These are phyloP conservation scores for Dasypogon diadema DNA, from an alignment of 2,888 invertebrate species.

Conservation along the genomic window DNA sequence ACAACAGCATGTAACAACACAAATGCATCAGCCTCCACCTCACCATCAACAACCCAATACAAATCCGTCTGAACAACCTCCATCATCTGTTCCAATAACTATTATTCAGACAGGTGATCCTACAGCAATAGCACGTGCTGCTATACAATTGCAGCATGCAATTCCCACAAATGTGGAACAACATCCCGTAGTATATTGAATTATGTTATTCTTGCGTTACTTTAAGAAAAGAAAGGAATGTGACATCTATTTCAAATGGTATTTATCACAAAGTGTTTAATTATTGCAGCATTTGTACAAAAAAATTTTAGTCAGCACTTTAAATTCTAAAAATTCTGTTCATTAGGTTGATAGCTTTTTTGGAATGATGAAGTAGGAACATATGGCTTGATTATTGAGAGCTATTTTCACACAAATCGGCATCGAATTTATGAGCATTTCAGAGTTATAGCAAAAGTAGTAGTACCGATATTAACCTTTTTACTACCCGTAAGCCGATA, in stretches of 20 bases:
- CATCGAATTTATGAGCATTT: no score
- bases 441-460: no score
- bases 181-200: conserved; percentile 68
- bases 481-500: no score
- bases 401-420: no score
- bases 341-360: background rate
- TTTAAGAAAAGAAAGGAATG: background rate
- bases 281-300: background rate
- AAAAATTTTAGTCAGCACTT: background rate
- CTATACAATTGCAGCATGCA: conserved; percentile 66
- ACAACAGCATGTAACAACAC: conserved; percentile 56
- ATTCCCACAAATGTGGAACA: conserved; percentile 67
- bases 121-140: conserved; percentile 66
- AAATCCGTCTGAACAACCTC: conserved; percentile 59
- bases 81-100: conserved; percentile 66
- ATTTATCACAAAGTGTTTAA: conserved; percentile 3
- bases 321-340: no score
- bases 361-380: no score
- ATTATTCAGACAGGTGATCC: conserved; percentile 65
- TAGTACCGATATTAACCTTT: no score
- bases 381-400: no score
- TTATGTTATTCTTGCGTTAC: conserved; percentile 14
- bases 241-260: conserved; percentile 13
- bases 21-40: conserved; percentile 32
- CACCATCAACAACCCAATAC: conserved; percentile 46